Base-by-base conservation (phyloP, 2,888 invertebrate genomes). In the Orthosia gracilis region DNA sequence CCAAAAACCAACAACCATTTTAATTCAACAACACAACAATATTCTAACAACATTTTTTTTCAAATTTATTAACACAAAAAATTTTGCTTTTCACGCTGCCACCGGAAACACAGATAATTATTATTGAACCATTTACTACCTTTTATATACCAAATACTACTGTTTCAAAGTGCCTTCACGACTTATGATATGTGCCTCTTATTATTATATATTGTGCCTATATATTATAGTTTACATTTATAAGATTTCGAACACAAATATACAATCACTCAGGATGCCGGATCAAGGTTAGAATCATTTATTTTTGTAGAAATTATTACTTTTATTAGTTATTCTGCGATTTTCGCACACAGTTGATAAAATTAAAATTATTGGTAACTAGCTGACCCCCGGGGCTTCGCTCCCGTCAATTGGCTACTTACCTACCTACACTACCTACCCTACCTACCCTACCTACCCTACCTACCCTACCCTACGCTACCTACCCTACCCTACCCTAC, bases 71-170 rank as follows among this genome's bases (percentile, higher is more conserved):
- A 74, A 77, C 73, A 54, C 9, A 12, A 69, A 71, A 59, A 85
- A 80, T 88, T 40, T 90, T 92, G 90, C 92, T 87, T 94, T 94
- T 77, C 95, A 95, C 92, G 96, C 96, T 84, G 93, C 95, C 86
- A 75, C 75, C 69, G 95, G 95, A 94, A 80, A 92, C 80, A 85
- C 87, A 94, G 94, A 94, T 93, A 91, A 93, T 86, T 87, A 68
- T 59, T 86, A 68, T 59, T 55, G 17, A 31, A 52, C 49, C 31
- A 65, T 69, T 78, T 69, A 69, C 80, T 82, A 85, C 75, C 75
- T 83, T 80, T 83, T 83, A 81, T 71, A 88, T 73, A 81, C 74
- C 83, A 87, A 76, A 78, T 47, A 74, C 54, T 68, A 72, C 63
- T 57, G 69, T 85, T 81, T 74, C 26, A 40, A 88, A 88, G 94